Percentiles rank a stretch among this genome's conserved stretches.
Conservation (phyloP, 2,888 invertebrate species). For the Ditylenchus weischeri region DNA sequence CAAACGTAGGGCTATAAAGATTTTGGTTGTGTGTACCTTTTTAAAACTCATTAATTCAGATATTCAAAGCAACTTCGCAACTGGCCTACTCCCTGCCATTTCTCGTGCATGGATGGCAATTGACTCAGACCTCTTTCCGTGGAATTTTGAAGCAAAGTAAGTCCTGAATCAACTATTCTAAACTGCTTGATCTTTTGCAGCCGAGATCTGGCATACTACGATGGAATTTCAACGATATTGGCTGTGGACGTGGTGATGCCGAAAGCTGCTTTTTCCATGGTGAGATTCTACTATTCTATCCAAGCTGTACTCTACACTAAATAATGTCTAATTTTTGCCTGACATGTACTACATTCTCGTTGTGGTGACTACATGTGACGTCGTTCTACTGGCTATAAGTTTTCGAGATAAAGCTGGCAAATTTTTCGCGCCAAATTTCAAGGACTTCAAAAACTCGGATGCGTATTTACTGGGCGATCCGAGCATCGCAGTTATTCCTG, state of each 20-base stretch:
- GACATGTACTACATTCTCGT: slow-evolving; percentile 86
- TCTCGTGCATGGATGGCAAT: slow-evolving; percentile 93
- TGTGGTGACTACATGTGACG: slow-evolving; percentile 88
- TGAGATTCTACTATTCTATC: slow-evolving; percentile 20
- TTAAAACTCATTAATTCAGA: slow-evolving; percentile 68
- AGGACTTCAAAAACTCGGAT: slow-evolving; percentile 1
- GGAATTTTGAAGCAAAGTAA: slow-evolving; percentile 89
- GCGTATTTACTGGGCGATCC: slow-evolving; percentile 5
- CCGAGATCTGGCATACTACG: slow-evolving; percentile 90
- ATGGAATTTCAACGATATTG: slow-evolving; percentile 86
- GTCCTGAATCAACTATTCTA: slow-evolving; percentile 27
- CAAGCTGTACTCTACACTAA: neutral
- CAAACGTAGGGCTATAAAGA: slow-evolving; percentile 36
- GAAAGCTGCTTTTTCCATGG: slow-evolving; percentile 65
- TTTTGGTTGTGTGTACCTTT: neutral
- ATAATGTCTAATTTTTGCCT: slow-evolving; percentile 48
- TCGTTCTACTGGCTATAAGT: slow-evolving; percentile 78
- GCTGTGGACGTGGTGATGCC: slow-evolving; percentile 84
- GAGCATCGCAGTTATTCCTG: slow-evolving; percentile 78
- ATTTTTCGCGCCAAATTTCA: slow-evolving; percentile 7
- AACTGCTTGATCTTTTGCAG: slow-evolving; percentile 61
- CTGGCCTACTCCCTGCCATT: slow-evolving; percentile 95
- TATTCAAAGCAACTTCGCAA: slow-evolving; percentile 90
- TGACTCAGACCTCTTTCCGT: slow-evolving; percentile 93
- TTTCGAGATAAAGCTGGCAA: slow-evolving; percentile 52